Evolutionary conservation across 2,113 vertebrate species (phyloP).

Genomic region (Petroica traversi): DNA sequence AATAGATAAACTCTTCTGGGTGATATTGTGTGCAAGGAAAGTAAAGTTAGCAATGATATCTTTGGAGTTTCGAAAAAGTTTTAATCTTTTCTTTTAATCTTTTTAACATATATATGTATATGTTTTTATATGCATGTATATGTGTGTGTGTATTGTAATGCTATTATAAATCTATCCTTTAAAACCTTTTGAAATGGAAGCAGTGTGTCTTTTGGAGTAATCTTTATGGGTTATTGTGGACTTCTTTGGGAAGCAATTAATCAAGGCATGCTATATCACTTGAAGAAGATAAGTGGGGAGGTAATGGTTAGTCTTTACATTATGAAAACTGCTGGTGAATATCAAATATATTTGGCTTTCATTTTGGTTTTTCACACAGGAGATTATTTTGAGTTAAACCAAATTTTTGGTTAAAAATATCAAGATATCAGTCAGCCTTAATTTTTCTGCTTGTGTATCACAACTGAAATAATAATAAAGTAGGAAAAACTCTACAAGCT

Average conservation of each 20-base stretch:
- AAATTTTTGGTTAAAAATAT: neutral
- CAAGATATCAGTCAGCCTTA: neutral
- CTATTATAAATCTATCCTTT: neutral
- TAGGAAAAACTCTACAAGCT: slow-evolving; percentile 36
- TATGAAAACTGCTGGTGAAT: neutral
- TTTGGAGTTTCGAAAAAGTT: neutral
- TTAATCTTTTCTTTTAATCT: neutral
- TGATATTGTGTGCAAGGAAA: slow-evolving; percentile 10
- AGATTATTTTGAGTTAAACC: neutral
- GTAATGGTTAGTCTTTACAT: neutral
- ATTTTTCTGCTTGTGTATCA: neutral
- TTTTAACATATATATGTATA: neutral
- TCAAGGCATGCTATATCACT: neutral
- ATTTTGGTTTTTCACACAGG: neutral
- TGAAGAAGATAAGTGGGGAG: neutral
- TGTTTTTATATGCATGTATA: neutral
- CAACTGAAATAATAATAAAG: slow-evolving; percentile 31
- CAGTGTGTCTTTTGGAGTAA: neutral
- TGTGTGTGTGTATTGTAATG: neutral
- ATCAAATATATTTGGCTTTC: neutral
- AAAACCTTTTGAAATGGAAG: neutral
- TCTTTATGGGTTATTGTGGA: neutral
- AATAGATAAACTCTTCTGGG: slow-evolving; percentile 13
- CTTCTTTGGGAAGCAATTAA: neutral
- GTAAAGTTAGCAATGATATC: neutral